Evolutionary conservation across 2,888 invertebrate species (phyloP).

Genomic region (Heliconius cydno): DNA sequence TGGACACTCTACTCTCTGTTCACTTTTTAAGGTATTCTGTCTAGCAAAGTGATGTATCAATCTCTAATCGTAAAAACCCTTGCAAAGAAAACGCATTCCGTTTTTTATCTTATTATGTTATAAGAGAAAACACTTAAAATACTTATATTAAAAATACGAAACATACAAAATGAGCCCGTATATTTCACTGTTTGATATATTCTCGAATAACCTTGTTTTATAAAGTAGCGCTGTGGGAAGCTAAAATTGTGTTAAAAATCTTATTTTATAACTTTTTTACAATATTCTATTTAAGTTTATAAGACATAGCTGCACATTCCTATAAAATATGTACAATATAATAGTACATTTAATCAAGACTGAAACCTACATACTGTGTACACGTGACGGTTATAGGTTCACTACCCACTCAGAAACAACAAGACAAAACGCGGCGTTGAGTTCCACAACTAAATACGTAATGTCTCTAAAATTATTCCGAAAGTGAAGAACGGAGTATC

Average conservation of each 20-base stretch:
- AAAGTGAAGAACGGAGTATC: neutral
- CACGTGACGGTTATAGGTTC: no score
- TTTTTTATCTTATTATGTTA: neutral
- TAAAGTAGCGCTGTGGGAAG: neutral
- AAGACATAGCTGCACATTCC: neutral
- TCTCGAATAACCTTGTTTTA: constrained; percentile 7
- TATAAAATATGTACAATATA: neutral
- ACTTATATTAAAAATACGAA: neutral
- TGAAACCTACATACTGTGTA: no score
- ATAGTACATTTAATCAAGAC: neutral
- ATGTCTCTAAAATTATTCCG: no score
- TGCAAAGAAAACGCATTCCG: neutral
- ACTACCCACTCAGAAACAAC: no score
- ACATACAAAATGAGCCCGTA: neutral
- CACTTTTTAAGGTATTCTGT: neutral
- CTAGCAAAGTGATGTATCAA: no score
- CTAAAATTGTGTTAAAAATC: neutral
- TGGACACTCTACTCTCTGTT: neutral
- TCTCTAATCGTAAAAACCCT: no score
- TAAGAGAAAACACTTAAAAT: neutral
- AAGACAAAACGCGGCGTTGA: no score
- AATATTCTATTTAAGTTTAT: neutral
- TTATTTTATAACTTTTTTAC: neutral
- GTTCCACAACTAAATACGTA: no score
- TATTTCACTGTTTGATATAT: constrained; percentile 3